These are phyloP conservation scores for Netelia virgata DNA, from an alignment of 2,888 invertebrate species.

Conservation along the genomic window DNA sequence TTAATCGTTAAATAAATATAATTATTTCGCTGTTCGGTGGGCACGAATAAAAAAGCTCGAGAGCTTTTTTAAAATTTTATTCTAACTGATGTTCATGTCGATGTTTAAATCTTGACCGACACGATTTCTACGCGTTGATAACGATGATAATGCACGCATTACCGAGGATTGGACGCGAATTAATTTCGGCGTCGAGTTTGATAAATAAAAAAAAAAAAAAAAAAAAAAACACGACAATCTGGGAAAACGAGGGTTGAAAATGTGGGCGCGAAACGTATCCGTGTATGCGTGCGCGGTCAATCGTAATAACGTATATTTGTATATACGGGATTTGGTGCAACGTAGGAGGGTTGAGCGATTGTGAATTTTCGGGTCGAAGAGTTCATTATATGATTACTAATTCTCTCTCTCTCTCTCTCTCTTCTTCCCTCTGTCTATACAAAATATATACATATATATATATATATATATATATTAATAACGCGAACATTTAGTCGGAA, in stretches of 20 bases:
- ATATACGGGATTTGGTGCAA: background rate
- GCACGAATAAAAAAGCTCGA: too few relatives aligned
- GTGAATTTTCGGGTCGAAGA: conserved; percentile 39
- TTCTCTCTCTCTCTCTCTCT: background rate
- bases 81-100: too few relatives aligned
- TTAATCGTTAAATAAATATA: background rate
- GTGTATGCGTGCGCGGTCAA: too few relatives aligned
- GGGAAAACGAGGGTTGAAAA: too few relatives aligned
- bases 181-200: too few relatives aligned
- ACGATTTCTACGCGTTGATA: background rate
- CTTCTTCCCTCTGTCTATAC: background rate
- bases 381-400: conserved; percentile 41
- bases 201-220: too few relatives aligned
- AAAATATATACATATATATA: background rate
- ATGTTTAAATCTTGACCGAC: background rate
- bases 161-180: too few relatives aligned
- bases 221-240: too few relatives aligned
- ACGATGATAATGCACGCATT: background rate
- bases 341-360: conserved; percentile 12
- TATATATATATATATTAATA: background rate
- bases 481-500: background rate
- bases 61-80: too few relatives aligned
- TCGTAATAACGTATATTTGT: too few relatives aligned
- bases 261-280: too few relatives aligned
- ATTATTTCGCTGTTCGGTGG: background rate